These are phyloP conservation scores for Brevipalpus yothersi DNA, from an alignment of 1,140 invertebrate genomes.

Conservation along the genomic window DNA sequence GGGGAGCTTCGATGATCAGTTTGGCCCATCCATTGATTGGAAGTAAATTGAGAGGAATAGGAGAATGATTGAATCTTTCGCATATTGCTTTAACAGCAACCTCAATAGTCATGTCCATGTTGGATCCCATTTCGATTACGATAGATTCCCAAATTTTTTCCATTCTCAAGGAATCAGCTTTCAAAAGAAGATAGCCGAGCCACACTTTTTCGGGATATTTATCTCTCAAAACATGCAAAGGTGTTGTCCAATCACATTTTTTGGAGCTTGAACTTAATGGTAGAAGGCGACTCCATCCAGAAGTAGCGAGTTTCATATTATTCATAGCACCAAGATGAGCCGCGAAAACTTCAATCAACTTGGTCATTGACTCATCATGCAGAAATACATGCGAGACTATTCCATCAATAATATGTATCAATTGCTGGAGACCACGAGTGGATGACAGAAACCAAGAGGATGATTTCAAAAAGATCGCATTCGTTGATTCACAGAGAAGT, in stretches of 20 bases:
- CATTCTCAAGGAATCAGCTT: constrained; percentile 3
- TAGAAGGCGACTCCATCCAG: not conserved
- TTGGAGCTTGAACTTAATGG: not conserved
- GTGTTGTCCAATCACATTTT: constrained; percentile 6
- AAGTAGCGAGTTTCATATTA: not conserved
- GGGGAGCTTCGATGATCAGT: not conserved
- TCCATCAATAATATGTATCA: constrained; percentile 6
- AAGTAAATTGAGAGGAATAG: not conserved
- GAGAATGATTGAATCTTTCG: not conserved
- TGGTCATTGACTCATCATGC: not conserved
- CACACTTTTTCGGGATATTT: constrained; percentile 1
- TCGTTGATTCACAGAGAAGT: constrained; percentile 4
- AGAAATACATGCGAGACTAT: constrained; percentile 1
- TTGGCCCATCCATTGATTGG: constrained; percentile 9
- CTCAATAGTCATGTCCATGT: not conserved
- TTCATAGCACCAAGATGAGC: not conserved
- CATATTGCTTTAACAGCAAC: constrained; percentile 1
- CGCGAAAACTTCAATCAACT: not conserved
- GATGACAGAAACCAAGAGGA: constrained; percentile 6
- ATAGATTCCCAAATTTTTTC: constrained; percentile 10
- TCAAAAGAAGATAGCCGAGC: not conserved
- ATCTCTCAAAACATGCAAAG: constrained; percentile 4
- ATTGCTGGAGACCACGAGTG: not conserved
- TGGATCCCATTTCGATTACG: constrained; percentile 2
- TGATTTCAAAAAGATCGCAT: not conserved